Conservation (phyloP, 2,797 vertebrate species). For the Crenuchus spilurus region DNA sequence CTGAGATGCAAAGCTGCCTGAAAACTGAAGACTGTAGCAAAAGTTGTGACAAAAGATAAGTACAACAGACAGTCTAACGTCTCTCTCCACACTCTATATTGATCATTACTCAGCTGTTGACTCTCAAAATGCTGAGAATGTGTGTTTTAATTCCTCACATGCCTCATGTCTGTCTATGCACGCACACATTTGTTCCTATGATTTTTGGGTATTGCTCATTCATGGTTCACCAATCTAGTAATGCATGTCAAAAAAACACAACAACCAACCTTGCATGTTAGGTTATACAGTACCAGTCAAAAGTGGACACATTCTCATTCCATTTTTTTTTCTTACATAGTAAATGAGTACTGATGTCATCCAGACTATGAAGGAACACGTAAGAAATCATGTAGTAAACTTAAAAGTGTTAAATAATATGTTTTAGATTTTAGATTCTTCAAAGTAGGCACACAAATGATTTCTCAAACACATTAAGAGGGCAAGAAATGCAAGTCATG, state of each 20-base stretch:
- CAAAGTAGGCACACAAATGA: too few relatives aligned
- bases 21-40: not conserved
- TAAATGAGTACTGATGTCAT: too few relatives aligned
- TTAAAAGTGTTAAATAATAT: too few relatives aligned
- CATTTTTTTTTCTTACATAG: too few relatives aligned
- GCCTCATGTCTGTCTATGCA: conserved; percentile 20
- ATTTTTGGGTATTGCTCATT: not conserved
- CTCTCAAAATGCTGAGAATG: conserved; percentile 46
- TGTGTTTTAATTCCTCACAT: conserved; percentile 61
- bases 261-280: too few relatives aligned
- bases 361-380: too few relatives aligned
- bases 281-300: too few relatives aligned
- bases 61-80: not conserved
- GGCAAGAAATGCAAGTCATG: too few relatives aligned
- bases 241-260: not conserved
- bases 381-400: too few relatives aligned
- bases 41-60: not conserved
- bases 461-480: too few relatives aligned
- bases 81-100: conserved; percentile 27
- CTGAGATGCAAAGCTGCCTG: not conserved
- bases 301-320: too few relatives aligned
- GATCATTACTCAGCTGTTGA: conserved; percentile 64
- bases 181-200: conserved; percentile 1
- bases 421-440: too few relatives aligned
- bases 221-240: not conserved